A percentile compares a stretch with the other conserved stretches of the same genome.
Conservation (phyloP, 2,797 vertebrate species). For the Percopsis omiscomaycus region DNA sequence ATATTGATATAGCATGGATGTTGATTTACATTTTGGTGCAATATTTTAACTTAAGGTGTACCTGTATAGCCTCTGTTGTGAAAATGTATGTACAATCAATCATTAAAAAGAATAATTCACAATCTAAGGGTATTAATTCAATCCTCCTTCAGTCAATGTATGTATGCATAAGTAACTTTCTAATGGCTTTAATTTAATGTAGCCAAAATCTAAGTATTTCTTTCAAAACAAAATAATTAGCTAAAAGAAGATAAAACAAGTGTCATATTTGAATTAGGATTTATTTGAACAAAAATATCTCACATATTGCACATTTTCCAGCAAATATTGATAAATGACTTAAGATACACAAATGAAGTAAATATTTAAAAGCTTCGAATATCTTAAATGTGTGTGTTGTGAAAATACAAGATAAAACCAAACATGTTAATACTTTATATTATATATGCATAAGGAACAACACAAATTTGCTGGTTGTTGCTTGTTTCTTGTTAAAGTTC, state of each 20-base stretch:
- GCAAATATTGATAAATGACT: no score
- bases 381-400: constrained; percentile 35
- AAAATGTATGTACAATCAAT: constrained; percentile 52
- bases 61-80: constrained; percentile 46
- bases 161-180: constrained; percentile 38
- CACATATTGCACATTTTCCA: neutral
- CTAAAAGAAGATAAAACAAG: neutral
- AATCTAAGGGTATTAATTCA: constrained; percentile 24
- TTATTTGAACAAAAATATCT: constrained; percentile 22
- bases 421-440: constrained; percentile 37
- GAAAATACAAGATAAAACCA: constrained; percentile 26
- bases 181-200: neutral
- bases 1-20: constrained; percentile 19
- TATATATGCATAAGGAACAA: constrained; percentile 44
- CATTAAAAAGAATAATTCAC: constrained; percentile 25
- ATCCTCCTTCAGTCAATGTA: constrained; percentile 7
- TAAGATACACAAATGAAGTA: no score
- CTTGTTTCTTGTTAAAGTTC: no score
- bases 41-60: constrained; percentile 33
- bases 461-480: constrained; percentile 29
- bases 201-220: no score
- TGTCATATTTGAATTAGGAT: constrained; percentile 43
- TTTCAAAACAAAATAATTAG: no score
- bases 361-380: constrained; percentile 26
- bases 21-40: constrained; percentile 42